phyloP scores from a whole-genome alignment of 2,113 vertebrate genomes.

The Phalacrocorax aristotelis region DNA sequence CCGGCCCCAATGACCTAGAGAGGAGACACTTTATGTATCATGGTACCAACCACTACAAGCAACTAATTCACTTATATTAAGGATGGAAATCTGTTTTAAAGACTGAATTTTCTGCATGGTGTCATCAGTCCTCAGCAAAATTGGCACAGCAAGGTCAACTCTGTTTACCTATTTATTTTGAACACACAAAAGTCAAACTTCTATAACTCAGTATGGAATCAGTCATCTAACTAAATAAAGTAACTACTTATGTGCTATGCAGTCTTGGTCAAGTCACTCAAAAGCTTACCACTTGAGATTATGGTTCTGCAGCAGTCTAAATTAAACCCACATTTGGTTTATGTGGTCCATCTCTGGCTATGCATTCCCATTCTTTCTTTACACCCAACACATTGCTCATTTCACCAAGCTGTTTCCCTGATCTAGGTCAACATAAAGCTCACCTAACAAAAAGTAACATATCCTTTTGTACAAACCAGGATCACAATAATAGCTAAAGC shows the following conservation, averaged over 20 bases:
- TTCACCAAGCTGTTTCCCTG: neutral
- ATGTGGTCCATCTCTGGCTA: neutral
- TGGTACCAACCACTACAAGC: neutral
- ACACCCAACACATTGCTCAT: neutral
- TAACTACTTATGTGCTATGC: neutral
- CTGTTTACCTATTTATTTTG: neutral
- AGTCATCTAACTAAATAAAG: constrained; percentile 24
- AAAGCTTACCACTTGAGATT: constrained; percentile 17
- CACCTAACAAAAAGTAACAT: neutral
- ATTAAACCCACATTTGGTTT: constrained; percentile 32
- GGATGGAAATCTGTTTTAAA: neutral
- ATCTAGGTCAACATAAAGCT: neutral
- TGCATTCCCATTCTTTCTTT: neutral
- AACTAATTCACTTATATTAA: neutral
- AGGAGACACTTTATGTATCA: neutral
- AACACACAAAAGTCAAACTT: neutral
- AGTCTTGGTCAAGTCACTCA: constrained; percentile 19
- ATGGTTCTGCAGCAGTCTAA: constrained; percentile 26
- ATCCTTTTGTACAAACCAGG: neutral
- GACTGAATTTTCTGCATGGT: neutral
- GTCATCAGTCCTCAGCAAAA: neutral
- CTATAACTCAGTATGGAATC: neutral
- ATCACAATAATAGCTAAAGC: neutral
- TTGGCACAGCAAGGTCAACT: neutral
- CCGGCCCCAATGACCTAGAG: neutral